These are phyloP conservation scores for Ophion obscuratus DNA, from an alignment of 2,888 invertebrate genomes.

Conservation along the genomic window DNA sequence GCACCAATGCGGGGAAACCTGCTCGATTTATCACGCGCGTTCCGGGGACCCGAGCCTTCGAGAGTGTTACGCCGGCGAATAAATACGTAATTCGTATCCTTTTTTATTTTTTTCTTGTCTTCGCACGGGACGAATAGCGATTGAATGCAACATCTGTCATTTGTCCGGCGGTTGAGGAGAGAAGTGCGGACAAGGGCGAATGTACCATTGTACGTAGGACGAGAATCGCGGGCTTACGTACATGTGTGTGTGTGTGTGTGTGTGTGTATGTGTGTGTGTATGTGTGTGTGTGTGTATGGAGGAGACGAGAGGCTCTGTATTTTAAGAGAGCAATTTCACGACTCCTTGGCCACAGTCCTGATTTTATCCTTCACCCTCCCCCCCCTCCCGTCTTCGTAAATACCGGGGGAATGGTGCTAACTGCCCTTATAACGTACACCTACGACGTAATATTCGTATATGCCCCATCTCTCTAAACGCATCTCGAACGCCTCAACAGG, in stretches of 20 bases:
- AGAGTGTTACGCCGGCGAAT: background rate
- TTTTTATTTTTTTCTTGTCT: background rate
- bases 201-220: background rate
- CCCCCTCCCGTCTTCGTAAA: constrained; percentile 39
- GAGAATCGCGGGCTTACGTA: background rate
- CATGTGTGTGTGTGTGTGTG: background rate
- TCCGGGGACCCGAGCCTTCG: background rate
- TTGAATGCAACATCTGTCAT: constrained; percentile 53
- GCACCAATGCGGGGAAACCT: too few relatives aligned
- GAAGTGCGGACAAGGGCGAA: background rate
- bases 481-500: constrained; percentile 83
- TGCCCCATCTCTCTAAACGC: constrained; percentile 78
- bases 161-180: background rate
- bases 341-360: constrained; percentile 81
- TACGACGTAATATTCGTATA: constrained; percentile 68
- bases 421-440: constrained; percentile 80
- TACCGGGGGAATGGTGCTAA: constrained; percentile 77
- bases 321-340: constrained; percentile 83
- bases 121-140: background rate
- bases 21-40: too few relatives aligned
- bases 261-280: constrained; percentile 21
- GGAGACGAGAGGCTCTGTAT: constrained; percentile 71
- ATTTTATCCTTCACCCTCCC: constrained; percentile 75
- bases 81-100: background rate
- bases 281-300: constrained; percentile 40